These are phyloP conservation scores for Drosophila tristis DNA, from an alignment of 1,140 invertebrate genomes.

Conservation along the genomic window DNA sequence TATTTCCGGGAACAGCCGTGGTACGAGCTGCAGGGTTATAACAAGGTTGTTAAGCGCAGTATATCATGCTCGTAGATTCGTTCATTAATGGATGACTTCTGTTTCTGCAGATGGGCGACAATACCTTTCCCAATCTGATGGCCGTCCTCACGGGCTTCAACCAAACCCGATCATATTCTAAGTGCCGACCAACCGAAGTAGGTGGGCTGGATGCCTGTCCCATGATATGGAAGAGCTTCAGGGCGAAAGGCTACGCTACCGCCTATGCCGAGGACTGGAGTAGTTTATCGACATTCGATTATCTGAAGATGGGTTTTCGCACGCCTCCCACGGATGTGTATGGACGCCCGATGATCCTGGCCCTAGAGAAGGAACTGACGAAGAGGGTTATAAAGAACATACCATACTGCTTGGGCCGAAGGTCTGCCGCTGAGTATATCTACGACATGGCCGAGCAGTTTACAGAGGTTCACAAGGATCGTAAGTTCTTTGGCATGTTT, in stretches of 20 bases:
- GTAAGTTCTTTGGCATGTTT: constrained; percentile 90
- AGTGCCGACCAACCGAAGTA: constrained; percentile 85
- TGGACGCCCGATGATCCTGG: constrained; percentile 89
- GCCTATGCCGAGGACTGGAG: constrained; percentile 91
- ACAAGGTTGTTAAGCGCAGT: constrained; percentile 57
- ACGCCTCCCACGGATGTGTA: constrained; percentile 93
- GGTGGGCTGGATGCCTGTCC: constrained; percentile 88
- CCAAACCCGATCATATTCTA: constrained; percentile 79
- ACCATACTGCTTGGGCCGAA: constrained; percentile 86
- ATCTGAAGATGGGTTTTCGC: constrained; percentile 90
- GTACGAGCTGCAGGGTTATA: constrained; percentile 71
- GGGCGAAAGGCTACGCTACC: constrained; percentile 89
- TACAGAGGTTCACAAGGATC: constrained; percentile 65
- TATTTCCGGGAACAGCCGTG: constrained; percentile 57
- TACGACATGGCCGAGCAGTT: constrained; percentile 86
- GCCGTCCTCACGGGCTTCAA: constrained; percentile 89
- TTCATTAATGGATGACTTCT: background rate
- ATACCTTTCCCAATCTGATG: constrained; percentile 93
- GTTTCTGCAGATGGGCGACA: constrained; percentile 87
- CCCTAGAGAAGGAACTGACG: constrained; percentile 86
- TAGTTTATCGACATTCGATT: constrained; percentile 91
- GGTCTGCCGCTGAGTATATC: constrained; percentile 86
- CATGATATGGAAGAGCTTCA: constrained; percentile 92
- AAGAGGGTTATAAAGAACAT: constrained; percentile 51
- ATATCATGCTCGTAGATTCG: too few species aligned